Evolutionary conservation across 1,140 invertebrate genomes (phyloP), one percentile per base, ranked within the genome.

Genomic region (Drosophila takahashii): DNA sequence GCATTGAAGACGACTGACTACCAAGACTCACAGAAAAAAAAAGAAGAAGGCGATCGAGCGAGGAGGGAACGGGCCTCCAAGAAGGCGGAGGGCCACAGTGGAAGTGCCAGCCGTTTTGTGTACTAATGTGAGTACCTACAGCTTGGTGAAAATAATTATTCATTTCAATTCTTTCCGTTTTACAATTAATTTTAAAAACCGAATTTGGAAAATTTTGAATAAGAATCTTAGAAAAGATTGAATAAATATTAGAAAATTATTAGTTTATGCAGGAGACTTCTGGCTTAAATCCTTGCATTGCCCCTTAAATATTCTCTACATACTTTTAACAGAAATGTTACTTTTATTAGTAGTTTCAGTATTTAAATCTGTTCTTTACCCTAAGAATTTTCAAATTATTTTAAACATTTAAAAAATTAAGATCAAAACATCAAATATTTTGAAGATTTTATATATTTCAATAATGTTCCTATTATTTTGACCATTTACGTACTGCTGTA

Each of bases 1-100:
- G 47, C 78, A 79, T 86, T 86, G 51, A 78, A 57, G 76, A 56
- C 26, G 45, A 18, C 32, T 7, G 8, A 1, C 9, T 32, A 9
- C 29, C 29, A 32, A 32, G 29, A 32, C 8, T 8, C 6, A 32
- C 22, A 74, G 32, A 11, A 9, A n/a, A n/a, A 18, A 45, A 39
- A 22, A 32, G 50, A 26, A 56, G 54, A 29, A 44, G 69, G 26
- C 34, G 44, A 66, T 62, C 36, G 41, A 39, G 22, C 16, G n/a
- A 22, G 37, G 29, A 37, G 37, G 15, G 45, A 50, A 39, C 48
- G 60, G 44, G 52, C 26, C 22, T 27, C 45, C 10, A 10, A 48
- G 45, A 7, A 50, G 61, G 41, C 26, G 58, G 39, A 62, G 76
- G 32, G n/a, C 39, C 53, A 37, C 56, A 7, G 74, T 67, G 67